These are phyloP conservation scores for Anthophora plumipes DNA, from an alignment of 2,888 invertebrate species.

Conservation along the genomic window DNA sequence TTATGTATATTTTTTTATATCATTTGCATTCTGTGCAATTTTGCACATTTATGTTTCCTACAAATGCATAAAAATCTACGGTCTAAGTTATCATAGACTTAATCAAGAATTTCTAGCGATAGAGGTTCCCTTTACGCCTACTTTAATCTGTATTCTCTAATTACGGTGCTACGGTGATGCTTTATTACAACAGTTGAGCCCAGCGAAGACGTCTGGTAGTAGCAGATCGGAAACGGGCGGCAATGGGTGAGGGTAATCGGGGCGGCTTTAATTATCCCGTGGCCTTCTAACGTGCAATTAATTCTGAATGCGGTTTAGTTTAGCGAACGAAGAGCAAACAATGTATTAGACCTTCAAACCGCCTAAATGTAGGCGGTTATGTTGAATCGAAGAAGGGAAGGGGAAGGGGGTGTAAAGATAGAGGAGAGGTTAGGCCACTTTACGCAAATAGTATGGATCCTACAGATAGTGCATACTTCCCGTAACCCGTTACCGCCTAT, in stretches of 20 bases:
- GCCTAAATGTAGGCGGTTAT: slow-evolving; percentile 80
- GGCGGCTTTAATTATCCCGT: slow-evolving; percentile 81
- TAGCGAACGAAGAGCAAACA: slow-evolving; percentile 82
- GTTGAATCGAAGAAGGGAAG: slow-evolving; percentile 64
- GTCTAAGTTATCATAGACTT: no score
- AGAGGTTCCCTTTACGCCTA: no score
- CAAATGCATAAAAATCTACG: no score
- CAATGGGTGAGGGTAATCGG: slow-evolving; percentile 70
- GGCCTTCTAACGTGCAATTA: slow-evolving; percentile 82
- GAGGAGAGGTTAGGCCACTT: slow-evolving; percentile 77
- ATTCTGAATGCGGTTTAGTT: slow-evolving; percentile 82
- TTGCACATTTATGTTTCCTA: no score
- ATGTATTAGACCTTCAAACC: slow-evolving; percentile 78
- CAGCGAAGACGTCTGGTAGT: slow-evolving; percentile 72
- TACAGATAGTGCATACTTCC: slow-evolving; percentile 78
- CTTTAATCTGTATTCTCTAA: background rate
- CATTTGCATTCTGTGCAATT: no score
- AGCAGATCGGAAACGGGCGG: slow-evolving; percentile 66
- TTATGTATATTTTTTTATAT: no score
- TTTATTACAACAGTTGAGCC: slow-evolving; percentile 43
- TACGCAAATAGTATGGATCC: slow-evolving; percentile 80
- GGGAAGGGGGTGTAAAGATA: slow-evolving; percentile 44
- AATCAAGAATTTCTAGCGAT: no score
- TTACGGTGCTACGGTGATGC: slow-evolving; percentile 5
- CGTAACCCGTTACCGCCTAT: slow-evolving; percentile 54